Conservation (phyloP, 2,888 invertebrate genomes). For the Nomada ferruginata region DNA sequence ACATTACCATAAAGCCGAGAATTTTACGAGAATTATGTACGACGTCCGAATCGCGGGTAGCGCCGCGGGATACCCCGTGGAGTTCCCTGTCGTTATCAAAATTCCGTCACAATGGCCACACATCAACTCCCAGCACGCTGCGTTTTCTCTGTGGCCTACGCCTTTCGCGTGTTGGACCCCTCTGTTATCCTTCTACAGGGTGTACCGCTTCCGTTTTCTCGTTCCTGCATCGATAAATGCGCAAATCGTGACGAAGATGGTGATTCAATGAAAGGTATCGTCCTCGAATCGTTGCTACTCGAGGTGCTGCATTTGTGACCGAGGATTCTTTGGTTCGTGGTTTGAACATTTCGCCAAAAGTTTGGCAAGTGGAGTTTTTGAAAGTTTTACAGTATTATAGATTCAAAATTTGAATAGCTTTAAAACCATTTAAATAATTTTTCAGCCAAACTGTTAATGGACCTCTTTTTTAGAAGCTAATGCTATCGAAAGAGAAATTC, state of each 20-base stretch:
- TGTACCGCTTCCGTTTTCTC: conserved; percentile 19
- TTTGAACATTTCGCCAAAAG: too few relatives aligned
- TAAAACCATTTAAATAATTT: too few relatives aligned
- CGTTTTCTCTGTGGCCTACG: conserved; percentile 45
- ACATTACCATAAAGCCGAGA: conserved; percentile 82
- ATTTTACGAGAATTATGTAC: conserved; percentile 81
- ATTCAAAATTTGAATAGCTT: too few relatives aligned
- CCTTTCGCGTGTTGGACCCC: conserved; percentile 32
- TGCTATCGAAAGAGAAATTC: too few relatives aligned
- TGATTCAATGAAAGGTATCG: neutral
- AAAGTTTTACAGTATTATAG: neutral
- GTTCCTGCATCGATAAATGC: neutral
- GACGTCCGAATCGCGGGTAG: conserved; percentile 75
- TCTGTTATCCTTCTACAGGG: conserved; percentile 38
- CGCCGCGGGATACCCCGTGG: conserved; percentile 76
- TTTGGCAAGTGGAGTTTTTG: neutral
- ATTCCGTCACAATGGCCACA: conserved; percentile 81
- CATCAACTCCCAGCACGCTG: conserved; percentile 69
- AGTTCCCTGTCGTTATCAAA: conserved; percentile 80
- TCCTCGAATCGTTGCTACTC: neutral
- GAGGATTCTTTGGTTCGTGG: neutral
- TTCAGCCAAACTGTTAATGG: too few relatives aligned
- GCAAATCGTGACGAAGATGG: neutral
- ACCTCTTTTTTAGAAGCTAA: too few relatives aligned
- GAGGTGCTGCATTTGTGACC: too few relatives aligned